Base-by-base conservation (phyloP, 2,797 vertebrate species). In the Bryconaethiops microstoma region DNA sequence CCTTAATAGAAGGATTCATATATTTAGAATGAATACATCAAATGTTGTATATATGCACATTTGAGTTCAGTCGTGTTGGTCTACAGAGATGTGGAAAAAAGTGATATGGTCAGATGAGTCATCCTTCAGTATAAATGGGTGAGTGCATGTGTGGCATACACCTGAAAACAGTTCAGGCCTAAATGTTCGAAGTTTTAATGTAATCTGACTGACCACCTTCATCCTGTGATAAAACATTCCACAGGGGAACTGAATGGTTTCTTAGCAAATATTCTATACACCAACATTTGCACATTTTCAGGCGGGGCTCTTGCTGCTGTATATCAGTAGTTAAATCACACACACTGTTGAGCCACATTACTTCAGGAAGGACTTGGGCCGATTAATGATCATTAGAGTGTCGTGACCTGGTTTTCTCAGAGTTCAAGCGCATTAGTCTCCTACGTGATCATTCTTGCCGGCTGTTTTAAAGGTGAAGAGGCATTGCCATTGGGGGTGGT, bases 361-460 rank as follows among this genome's bases (percentile, higher is more conserved):
- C 19, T 23, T 57, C 62, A 76, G 83, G 63, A 77, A 59, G 67
- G 45, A 79, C 70, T 48, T 78, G 42, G 70, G 40, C 64, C 29
- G 69, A 80, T 81, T 82, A 83, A 80, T 71, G 52, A 72, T 81
- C 73, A 74, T 75, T 86, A 57, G 68, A 74, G 50, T 81, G 71
- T 76, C 50, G 54, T 80, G 74, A 82, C 78, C 77, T 83, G 42
- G 25, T 84, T 84, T 82, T 52, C 62, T 54, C 79, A 65, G 80
- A 80, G 82, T 82, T 84, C 73, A 79, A 29, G 5, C 62, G 79
- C 60, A 79, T 84, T 83, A 81, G 25, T 48, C 39, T 64, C 10
- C 40, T 74, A 19, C 50, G 54, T 74, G 60, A 77, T 77, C 77
- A 29, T 77, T 52, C 55, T 81, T 23, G 68, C 39, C 54, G 55